phyloP scores from a whole-genome alignment of 2,888 invertebrate species.

The Prosapia bicincta region DNA sequence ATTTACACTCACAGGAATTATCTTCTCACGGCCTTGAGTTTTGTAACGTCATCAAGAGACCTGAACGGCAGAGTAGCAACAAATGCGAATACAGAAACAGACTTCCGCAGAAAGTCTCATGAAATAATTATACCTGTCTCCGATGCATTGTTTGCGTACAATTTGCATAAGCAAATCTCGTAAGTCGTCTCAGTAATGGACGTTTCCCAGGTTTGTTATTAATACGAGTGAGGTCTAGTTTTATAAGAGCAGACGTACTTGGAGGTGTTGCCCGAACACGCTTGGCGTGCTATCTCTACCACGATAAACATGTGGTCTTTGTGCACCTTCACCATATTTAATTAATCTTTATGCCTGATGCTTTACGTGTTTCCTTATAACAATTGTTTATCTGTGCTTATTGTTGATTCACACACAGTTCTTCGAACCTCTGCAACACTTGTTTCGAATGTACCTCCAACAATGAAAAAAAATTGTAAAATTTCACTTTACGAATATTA shows the following conservation, averaged over 20 bases:
- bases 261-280: background rate
- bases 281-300: background rate
- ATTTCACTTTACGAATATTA: too few relatives aligned
- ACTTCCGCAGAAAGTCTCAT: background rate
- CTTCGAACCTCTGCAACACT: background rate
- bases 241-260: background rate
- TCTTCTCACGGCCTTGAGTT: constrained; percentile 1
- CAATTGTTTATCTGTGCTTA: background rate
- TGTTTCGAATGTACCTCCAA: background rate
- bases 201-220: background rate
- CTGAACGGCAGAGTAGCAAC: background rate
- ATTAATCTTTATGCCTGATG: background rate
- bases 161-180: background rate
- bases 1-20: too few relatives aligned
- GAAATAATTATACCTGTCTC: background rate
- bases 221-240: background rate
- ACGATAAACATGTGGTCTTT: background rate
- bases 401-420: background rate
- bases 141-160: background rate
- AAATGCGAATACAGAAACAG: background rate
- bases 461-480: too few relatives aligned
- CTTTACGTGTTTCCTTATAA: background rate
- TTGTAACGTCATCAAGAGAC: background rate
- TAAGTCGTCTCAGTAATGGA: background rate
- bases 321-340: background rate